These are phyloP conservation scores for Ennomos erosarius DNA, from an alignment of 2,888 invertebrate species.

Conservation along the genomic window DNA sequence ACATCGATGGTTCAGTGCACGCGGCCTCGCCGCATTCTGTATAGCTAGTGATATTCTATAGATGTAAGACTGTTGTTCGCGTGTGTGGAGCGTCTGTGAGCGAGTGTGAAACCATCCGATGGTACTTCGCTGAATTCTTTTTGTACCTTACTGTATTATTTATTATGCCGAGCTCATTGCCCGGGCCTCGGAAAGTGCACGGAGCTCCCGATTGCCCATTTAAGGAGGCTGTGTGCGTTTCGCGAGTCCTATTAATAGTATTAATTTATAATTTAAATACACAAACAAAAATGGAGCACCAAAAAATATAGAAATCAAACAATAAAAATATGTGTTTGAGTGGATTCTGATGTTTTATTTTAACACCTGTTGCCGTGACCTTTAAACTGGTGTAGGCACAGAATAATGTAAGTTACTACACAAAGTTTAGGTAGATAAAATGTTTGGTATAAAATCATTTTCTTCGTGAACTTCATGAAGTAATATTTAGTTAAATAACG, in stretches of 20 bases:
- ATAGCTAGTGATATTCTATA: constrained; percentile 83
- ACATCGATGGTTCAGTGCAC: constrained; percentile 72
- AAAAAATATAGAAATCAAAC: constrained; percentile 79
- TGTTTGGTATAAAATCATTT: constrained; percentile 7
- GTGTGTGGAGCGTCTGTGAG: constrained; percentile 73
- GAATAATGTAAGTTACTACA: too few species aligned
- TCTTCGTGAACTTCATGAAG: not conserved
- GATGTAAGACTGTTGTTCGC: constrained; percentile 76
- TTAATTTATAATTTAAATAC: constrained; percentile 82
- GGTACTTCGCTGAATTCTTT: constrained; percentile 78
- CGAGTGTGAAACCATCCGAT: constrained; percentile 76
- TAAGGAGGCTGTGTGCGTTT: constrained; percentile 70
- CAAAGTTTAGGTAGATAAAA: not conserved
- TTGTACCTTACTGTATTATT: constrained; percentile 82
- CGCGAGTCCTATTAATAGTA: constrained; percentile 76
- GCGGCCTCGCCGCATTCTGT: constrained; percentile 76
- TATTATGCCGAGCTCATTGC: constrained; percentile 84
- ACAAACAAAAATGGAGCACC: constrained; percentile 83
- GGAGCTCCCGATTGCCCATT: constrained; percentile 80
- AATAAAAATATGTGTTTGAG: constrained; percentile 80
- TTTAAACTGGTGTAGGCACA: constrained; percentile 3
- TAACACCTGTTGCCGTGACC: constrained; percentile 20
- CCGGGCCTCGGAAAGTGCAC: constrained; percentile 71
- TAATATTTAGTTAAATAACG: too few species aligned
- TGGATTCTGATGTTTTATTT: constrained; percentile 68